Evolutionary conservation across 2,113 vertebrate genomes (phyloP).

Genomic region (Pangasianodon hypophthalmus): DNA sequence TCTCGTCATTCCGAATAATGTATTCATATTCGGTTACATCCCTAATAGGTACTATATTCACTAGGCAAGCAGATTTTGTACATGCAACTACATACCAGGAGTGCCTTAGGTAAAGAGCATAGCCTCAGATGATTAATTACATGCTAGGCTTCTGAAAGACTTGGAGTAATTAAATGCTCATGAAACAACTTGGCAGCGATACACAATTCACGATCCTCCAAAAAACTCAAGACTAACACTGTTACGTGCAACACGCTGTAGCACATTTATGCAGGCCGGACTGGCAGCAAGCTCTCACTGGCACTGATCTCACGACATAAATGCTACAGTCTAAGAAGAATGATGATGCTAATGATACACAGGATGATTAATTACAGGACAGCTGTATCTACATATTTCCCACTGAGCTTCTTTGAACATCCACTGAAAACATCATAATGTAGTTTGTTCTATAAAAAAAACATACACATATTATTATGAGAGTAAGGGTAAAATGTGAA

Average conservation of each 20-base stretch:
- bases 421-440: not conserved
- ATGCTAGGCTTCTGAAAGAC: not conserved
- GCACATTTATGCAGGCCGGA: not conserved
- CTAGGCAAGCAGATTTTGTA: not conserved
- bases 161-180: constrained; percentile 17
- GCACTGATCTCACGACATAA: not conserved
- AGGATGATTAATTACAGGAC: constrained; percentile 13
- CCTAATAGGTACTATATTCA: not conserved
- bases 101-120: not conserved
- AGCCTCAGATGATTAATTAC: not conserved
- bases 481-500: not conserved
- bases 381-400: not conserved
- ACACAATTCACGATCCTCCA: not conserved
- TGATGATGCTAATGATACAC: constrained; percentile 4
- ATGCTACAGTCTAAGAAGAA: not conserved
- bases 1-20: not conserved
- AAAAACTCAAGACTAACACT: not conserved
- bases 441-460: not conserved
- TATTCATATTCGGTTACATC: not conserved
- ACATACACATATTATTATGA: not conserved
- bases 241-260: not conserved
- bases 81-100: not conserved
- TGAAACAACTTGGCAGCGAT: constrained; percentile 9
- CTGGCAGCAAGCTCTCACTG: not conserved
- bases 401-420: constrained; percentile 5